Conservation (phyloP, 2,113 vertebrate genomes). For the Saimiri boliviensis region DNA sequence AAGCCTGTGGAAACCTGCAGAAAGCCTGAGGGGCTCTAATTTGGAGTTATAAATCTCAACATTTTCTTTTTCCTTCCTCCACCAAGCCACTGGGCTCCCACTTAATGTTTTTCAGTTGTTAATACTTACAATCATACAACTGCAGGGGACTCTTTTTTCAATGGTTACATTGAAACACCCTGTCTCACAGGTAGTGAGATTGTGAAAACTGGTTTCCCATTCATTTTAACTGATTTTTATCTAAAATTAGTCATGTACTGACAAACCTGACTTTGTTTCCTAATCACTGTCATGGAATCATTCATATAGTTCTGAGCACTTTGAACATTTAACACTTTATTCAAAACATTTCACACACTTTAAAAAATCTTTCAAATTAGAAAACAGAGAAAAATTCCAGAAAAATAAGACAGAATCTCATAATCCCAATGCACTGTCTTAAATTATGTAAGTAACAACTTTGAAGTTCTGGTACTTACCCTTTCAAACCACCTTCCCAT, state of each 20-base stretch:
- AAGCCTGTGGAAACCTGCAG: not conserved
- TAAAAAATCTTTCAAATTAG: constrained; percentile 1
- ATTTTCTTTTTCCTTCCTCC: constrained; percentile 12
- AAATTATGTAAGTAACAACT: not conserved
- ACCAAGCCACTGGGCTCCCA: not conserved
- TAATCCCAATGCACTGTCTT: not conserved
- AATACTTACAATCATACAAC: not conserved
- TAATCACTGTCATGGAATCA: not conserved
- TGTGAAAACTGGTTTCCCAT: not conserved
- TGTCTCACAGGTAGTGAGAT: not conserved
- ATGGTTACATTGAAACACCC: not conserved
- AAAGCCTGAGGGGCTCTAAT: not conserved
- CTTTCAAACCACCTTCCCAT: not conserved
- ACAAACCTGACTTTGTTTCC: not conserved
- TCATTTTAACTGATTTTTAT: not conserved
- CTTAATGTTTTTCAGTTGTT: not conserved
- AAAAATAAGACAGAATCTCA: not conserved
- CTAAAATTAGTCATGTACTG: not conserved
- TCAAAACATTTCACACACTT: not conserved
- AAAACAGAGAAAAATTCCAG: not conserved
- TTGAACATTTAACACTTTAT: not conserved
- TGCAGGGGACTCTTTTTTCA: not conserved
- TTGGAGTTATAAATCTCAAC: not conserved
- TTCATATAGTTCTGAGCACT: constrained; percentile 11
- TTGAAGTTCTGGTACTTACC: not conserved